Evolutionary conservation across 1,140 invertebrate genomes (phyloP), one percentile per base, ranked within the genome.

Genomic region (Macrobrachium rosenbergii): DNA sequence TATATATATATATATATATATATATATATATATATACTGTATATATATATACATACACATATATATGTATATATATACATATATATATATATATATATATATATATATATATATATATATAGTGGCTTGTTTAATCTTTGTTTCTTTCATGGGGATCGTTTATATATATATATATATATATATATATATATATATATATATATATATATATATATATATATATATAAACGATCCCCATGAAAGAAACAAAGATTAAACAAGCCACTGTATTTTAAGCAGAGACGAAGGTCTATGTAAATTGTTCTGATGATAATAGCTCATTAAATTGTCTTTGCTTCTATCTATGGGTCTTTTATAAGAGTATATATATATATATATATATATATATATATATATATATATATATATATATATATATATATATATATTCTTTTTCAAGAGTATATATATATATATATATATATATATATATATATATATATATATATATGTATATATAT

Each of bases 21-120:
- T n/a, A 5, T 69, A n/a, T 17, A 19, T 69, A 67, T n/a, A n/a
- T 69, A 67, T n/a, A 67, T 67, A 69, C n/a, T n/a, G n/a, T n/a
- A n/a, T n/a, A n/a, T 23, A 64, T 23, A 64, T 23, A 64, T 23
- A 64, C 14, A 64, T 23, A 64, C 14, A 64, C 14, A 17, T 69
- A 17, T 69, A 28, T 69, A 28, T 69, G 2, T 69, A 12, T 14
- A 21, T 69, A 28, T 69, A 28, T 69, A 8, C 19, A 69, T n/a
- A 69, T 69, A 17, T 19, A 17, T 69, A 19, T 7, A 17, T 69
- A 67, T n/a, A n/a, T 69, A 67, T n/a, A 67, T 67, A 69, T n/a
- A 69, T 69, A 69, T n/a, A 69, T 69, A 69, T 10, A 69, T 69
- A n/a, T n/a, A n/a, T n/a, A n/a, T n/a, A n/a, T n/a, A n/a, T n/a